These are phyloP conservation scores for Camptogramma bilineatum DNA, from an alignment of 2,888 invertebrate genomes.

Conservation along the genomic window DNA sequence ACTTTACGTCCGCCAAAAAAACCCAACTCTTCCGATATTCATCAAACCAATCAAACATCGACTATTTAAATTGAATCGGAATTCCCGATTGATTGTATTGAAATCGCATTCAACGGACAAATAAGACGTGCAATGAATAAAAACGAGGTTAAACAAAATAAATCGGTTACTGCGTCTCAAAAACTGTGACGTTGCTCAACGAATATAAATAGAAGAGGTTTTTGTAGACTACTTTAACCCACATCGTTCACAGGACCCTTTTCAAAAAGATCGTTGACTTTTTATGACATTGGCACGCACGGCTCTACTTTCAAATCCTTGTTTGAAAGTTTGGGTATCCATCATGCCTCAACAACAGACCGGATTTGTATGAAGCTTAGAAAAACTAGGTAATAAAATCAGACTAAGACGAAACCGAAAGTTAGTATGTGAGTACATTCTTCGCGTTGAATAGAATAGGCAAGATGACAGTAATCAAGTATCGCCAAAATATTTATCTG, in stretches of 20 bases:
- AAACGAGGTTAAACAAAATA: neutral
- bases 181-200: neutral
- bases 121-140: conserved; percentile 1
- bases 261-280: conserved; percentile 1
- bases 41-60: neutral
- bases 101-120: conserved; percentile 1
- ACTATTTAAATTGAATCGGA: neutral
- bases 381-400: too few species aligned
- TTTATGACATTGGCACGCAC: neutral
- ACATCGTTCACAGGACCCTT: neutral
- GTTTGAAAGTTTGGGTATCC: neutral
- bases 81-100: neutral
- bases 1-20: too few species aligned
- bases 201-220: neutral
- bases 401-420: too few species aligned
- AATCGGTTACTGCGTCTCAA: neutral
- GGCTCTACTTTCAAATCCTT: neutral
- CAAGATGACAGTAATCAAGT: too few species aligned
- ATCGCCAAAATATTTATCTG: too few species aligned
- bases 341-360: too few species aligned
- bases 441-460: too few species aligned
- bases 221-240: neutral
- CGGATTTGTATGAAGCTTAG: too few species aligned
- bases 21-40: too few species aligned
- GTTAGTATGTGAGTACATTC: too few species aligned